These are phyloP conservation scores for Elephas maximus DNA, from an alignment of 2,113 vertebrate species.

Conservation along the genomic window DNA sequence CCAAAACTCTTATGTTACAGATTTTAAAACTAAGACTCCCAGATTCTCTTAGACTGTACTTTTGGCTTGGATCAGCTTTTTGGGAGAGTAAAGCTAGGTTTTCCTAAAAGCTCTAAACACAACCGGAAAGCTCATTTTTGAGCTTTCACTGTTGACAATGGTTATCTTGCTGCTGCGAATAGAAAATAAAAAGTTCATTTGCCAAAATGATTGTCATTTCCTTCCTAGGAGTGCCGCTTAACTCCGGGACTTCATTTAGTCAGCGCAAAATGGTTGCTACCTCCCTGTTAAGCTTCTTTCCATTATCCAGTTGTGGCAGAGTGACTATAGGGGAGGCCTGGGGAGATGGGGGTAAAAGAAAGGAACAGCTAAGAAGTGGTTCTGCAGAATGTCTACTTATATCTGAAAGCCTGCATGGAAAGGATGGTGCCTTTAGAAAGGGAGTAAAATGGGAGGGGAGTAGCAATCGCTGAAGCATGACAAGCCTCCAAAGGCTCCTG, in stretches of 20 bases:
- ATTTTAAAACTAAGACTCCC: background rate
- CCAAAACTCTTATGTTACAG: background rate
- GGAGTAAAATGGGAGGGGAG: slow-evolving; percentile 59
- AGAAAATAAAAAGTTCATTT: slow-evolving; percentile 75
- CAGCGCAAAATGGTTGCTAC: slow-evolving; percentile 27
- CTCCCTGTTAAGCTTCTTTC: slow-evolving; percentile 60
- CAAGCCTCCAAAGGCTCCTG: slow-evolving; percentile 40
- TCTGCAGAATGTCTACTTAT: slow-evolving; percentile 41
- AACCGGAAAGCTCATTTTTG: slow-evolving; percentile 18
- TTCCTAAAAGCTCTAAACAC: background rate
- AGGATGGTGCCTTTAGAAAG: slow-evolving; percentile 69
- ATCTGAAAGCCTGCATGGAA: slow-evolving; percentile 30
- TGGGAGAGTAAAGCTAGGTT: slow-evolving; percentile 17
- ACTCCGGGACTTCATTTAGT: slow-evolving; percentile 65
- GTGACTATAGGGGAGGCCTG: slow-evolving; percentile 54
- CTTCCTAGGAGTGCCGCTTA: slow-evolving; percentile 70
- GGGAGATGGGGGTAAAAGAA: slow-evolving; percentile 64
- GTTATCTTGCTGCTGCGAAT: slow-evolving; percentile 63
- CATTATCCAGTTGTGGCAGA: slow-evolving; percentile 58
- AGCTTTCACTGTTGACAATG: slow-evolving; percentile 26
- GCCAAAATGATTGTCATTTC: slow-evolving; percentile 62
- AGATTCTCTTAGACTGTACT: background rate
- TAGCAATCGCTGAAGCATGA: slow-evolving; percentile 65
- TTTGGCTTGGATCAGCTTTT: slow-evolving; percentile 28
- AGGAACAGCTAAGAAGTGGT: slow-evolving; percentile 55